A percentile compares a stretch with the other conserved stretches of the same genome.
phyloP scores from a whole-genome alignment of 92 coral and sea anemone species.

The Siderastrea radians region DNA sequence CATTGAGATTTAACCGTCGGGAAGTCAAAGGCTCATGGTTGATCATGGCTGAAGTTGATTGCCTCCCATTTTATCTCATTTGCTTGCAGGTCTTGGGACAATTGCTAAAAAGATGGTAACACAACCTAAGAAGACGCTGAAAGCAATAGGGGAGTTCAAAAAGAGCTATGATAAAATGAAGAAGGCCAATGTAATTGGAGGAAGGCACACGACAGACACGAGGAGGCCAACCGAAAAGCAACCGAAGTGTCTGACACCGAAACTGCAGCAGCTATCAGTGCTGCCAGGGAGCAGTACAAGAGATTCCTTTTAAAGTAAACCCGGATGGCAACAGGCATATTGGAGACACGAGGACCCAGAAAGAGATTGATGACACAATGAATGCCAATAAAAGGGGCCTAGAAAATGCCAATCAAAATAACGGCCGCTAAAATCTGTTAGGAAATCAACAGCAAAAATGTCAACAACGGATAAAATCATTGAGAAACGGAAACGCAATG shows the following conservation, averaged over 20 bases:
- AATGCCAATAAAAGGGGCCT: constrained; percentile 75
- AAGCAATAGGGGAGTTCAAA: constrained; percentile 55
- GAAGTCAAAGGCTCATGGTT: no score
- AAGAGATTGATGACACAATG: constrained; percentile 70
- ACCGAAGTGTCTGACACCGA: constrained; percentile 61
- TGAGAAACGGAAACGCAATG: no score
- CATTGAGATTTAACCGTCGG: no score
- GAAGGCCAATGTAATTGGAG: constrained; percentile 53
- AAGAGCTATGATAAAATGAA: constrained; percentile 71
- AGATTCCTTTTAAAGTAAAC: constrained; percentile 45
- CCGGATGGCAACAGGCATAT: constrained; percentile 65
- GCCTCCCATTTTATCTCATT: no score
- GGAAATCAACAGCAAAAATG: no score
- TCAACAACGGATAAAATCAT: no score
- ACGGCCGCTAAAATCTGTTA: background rate
- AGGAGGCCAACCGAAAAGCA: constrained; percentile 73
- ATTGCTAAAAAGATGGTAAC: constrained; percentile 39
- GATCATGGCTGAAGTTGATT: no score
- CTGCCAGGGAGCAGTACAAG: constrained; percentile 83
- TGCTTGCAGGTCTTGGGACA: constrained; percentile 72
- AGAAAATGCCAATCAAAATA: constrained; percentile 31
- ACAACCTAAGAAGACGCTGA: constrained; percentile 53
- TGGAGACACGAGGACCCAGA: constrained; percentile 81
- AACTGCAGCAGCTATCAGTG: constrained; percentile 78
- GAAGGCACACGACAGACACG: no score